phyloP scores from a whole-genome alignment of 2,888 invertebrate species.

The Galeruca laticollis region DNA sequence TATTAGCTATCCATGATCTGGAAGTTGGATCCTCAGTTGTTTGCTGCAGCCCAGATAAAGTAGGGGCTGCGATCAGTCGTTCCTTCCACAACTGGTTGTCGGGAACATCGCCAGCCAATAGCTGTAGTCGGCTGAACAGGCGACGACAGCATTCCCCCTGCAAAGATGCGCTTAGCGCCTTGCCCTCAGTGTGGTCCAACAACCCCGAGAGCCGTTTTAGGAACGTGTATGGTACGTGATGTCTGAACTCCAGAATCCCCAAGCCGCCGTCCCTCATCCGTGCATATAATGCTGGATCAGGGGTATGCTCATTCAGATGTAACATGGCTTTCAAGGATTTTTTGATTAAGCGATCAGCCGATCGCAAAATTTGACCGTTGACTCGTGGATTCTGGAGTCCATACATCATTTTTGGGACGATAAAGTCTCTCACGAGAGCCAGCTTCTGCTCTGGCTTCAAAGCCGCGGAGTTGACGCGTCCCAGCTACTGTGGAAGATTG shows the following conservation, averaged over 20 bases:
- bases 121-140: slow-evolving; percentile 13
- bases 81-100: slow-evolving; percentile 19
- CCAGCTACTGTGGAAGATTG: slow-evolving; percentile 42
- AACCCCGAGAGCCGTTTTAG: slow-evolving; percentile 35
- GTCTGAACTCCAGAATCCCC: slow-evolving; percentile 48
- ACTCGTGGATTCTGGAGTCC: slow-evolving; percentile 56
- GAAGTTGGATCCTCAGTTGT: slow-evolving; percentile 2
- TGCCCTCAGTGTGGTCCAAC: slow-evolving; percentile 30
- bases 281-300: slow-evolving; percentile 54
- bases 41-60: background rate
- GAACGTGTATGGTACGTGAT: slow-evolving; percentile 7
- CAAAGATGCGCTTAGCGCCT: slow-evolving; percentile 21
- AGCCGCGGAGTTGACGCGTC: slow-evolving; percentile 53
- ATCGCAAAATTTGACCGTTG: slow-evolving; percentile 34
- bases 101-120: slow-evolving; percentile 32
- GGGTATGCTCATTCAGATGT: slow-evolving; percentile 67
- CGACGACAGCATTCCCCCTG: slow-evolving; percentile 15
- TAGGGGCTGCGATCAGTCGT: background rate
- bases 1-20: slow-evolving; percentile 23
- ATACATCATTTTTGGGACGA: slow-evolving; percentile 60
- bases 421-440: slow-evolving; percentile 53
- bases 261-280: slow-evolving; percentile 52
- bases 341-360: slow-evolving; percentile 32
- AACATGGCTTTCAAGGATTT: slow-evolving; percentile 56
- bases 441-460: slow-evolving; percentile 63